Evolutionary conservation across 2,113 vertebrate species (phyloP).

Genomic region (Verasper variegatus): DNA sequence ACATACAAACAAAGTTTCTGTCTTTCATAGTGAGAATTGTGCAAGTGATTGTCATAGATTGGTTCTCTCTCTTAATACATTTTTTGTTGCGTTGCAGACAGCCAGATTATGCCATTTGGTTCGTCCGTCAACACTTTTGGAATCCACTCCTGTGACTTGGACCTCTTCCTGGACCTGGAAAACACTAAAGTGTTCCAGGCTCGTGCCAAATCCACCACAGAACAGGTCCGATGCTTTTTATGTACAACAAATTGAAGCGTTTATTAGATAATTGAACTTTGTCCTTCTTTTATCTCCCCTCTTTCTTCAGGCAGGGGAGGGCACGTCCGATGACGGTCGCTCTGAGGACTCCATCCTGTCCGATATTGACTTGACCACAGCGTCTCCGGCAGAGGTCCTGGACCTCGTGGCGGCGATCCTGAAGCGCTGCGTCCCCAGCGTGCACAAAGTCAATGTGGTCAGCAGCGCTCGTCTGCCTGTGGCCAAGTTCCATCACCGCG

Average conservation of each 20-base stretch:
- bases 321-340: slow-evolving; percentile 72
- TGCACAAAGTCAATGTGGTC: slow-evolving; percentile 88
- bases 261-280: background rate
- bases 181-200: slow-evolving; percentile 87
- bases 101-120: slow-evolving; percentile 88
- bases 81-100: slow-evolving; percentile 77
- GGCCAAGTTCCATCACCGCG: slow-evolving; percentile 90
- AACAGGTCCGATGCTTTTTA: slow-evolving; percentile 67
- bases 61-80: background rate
- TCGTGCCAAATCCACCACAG: slow-evolving; percentile 43
- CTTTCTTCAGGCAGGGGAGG: slow-evolving; percentile 68
- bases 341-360: slow-evolving; percentile 88
- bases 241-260: background rate
- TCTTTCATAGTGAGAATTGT: background rate
- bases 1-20: background rate
- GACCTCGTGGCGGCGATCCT: slow-evolving; percentile 88
- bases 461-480: slow-evolving; percentile 88
- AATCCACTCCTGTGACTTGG: slow-evolving; percentile 89
- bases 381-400: slow-evolving; percentile 82
- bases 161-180: slow-evolving; percentile 91
- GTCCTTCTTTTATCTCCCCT: background rate
- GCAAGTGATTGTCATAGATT: background rate
- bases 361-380: slow-evolving; percentile 82
- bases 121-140: slow-evolving; percentile 92
- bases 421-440: slow-evolving; percentile 89